Evolutionary conservation across 2,888 invertebrate genomes (phyloP), one percentile per base, ranked within the genome.

Genomic region (Eupelmus urozonus): DNA sequence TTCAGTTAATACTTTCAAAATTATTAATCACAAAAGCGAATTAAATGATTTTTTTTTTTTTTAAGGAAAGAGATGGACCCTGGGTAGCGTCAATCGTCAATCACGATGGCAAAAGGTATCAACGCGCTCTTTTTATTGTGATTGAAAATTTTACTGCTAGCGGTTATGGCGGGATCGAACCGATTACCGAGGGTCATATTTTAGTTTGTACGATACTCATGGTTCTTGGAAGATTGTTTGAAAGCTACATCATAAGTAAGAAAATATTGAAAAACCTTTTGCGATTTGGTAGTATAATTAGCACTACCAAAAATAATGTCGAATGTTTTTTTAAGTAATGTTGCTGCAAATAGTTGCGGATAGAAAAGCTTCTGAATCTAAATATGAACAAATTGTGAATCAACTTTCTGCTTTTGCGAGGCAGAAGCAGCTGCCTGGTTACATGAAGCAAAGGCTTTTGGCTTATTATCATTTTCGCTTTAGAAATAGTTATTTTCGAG

Each of bases 401-500:
- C 90, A 91, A 83, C 79, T 91, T 16, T 79, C 83, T 0, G 89
- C 90, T 40, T 91, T 90, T 77, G 86, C 89, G 71, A 83, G 83
- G 4, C 88, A 88, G 42, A 91, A 90, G 67, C 90, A 90, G 66
- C 82, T 91, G 51, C 89, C 91, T 0, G 34, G 80, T 2, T 83
- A 87, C 25, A 87, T 91, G 83, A 88, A 87, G 57, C 81, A 84
- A 29, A 87, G 90, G 49, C 83, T 91, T 1, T 74, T 87, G 11
- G 82, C 86, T 55, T 90, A 88, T 81, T 91, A 91, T 78, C 81
- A 87, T 63, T 87, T 89, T 83, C 89, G 90, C 11, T 91, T 89
- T 79, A 85, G 87, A 66, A 87, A 88, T 34, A 88, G 86, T 75
- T 91, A 89, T 77, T 91, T 91, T 80, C 88, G 87, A 42, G 90